phyloP scores from a whole-genome alignment of 2,113 vertebrate genomes.

The Columba livia region DNA sequence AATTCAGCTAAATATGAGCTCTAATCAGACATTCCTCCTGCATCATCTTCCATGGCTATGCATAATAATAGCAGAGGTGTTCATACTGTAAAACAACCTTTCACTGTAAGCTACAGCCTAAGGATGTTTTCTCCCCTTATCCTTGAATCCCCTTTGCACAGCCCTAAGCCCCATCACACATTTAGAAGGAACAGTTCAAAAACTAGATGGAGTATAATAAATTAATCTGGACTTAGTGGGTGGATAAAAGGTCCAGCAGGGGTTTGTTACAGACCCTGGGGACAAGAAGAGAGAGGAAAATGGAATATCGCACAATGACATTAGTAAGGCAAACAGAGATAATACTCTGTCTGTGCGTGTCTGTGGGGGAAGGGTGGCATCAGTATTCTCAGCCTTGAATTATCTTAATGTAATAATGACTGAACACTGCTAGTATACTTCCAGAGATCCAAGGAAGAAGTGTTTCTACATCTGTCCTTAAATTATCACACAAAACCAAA shows the following conservation, averaged over 20 bases:
- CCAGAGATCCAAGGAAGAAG: constrained; percentile 19
- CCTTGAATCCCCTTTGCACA: constrained; percentile 63
- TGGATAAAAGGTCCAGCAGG: constrained; percentile 66
- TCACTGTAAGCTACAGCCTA: constrained; percentile 43
- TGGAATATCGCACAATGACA: constrained; percentile 45
- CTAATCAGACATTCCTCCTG: constrained; percentile 59
- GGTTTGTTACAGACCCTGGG: constrained; percentile 55
- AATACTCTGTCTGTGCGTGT: not conserved
- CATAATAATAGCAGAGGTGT: constrained; percentile 58
- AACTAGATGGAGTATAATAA: constrained; percentile 70
- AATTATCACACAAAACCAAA: constrained; percentile 16
- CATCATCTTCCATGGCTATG: constrained; percentile 50
- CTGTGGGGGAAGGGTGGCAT: not conserved
- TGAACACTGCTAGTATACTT: not conserved
- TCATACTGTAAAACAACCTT: constrained; percentile 46
- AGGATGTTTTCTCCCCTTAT: constrained; percentile 63
- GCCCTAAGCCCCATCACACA: constrained; percentile 58
- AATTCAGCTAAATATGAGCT: constrained; percentile 72
- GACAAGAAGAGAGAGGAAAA: constrained; percentile 56
- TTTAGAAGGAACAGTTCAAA: constrained; percentile 69
- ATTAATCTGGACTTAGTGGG: constrained; percentile 72
- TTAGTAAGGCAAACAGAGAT: constrained; percentile 61
- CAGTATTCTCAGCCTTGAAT: constrained; percentile 37
- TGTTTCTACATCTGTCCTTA: constrained; percentile 34
- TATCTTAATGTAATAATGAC: constrained; percentile 8